Evolutionary conservation across 2,888 invertebrate genomes (phyloP).

Genomic region (Orthosia cruda): DNA sequence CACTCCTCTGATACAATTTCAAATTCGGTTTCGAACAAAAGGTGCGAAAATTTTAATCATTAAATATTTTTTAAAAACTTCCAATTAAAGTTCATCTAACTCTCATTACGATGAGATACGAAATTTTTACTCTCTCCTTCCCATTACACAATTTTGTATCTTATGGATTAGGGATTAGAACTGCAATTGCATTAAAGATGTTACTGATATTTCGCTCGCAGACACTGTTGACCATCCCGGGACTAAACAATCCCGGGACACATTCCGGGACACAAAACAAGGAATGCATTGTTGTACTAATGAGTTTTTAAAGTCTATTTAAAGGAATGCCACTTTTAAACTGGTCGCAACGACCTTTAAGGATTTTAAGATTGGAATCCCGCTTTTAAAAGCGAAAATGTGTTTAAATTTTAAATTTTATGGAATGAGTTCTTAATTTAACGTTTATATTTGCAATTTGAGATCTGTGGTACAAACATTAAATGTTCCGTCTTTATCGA

Average conservation of each 20-base stretch:
- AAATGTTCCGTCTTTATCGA: background rate
- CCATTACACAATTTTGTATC: background rate
- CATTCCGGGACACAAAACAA: slow-evolving; percentile 77
- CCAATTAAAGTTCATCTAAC: slow-evolving; percentile 43
- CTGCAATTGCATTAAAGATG: slow-evolving; percentile 1
- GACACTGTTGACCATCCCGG: slow-evolving; percentile 51
- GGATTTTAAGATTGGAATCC: slow-evolving; percentile 59
- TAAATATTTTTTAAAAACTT: slow-evolving; percentile 31
- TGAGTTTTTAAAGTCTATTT: slow-evolving; percentile 70
- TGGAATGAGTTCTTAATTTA: slow-evolving; percentile 51
- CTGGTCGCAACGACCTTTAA: slow-evolving; percentile 66
- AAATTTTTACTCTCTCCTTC: slow-evolving; percentile 6
- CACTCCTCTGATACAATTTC: background rate
- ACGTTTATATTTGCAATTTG: slow-evolving; percentile 41
- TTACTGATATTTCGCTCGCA: slow-evolving; percentile 40
- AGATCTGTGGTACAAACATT: background rate
- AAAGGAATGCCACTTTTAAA: slow-evolving; percentile 66
- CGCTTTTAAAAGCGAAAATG: slow-evolving; percentile 54
- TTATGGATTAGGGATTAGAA: background rate
- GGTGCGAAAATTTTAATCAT: slow-evolving; percentile 44
- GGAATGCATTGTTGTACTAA: slow-evolving; percentile 77
- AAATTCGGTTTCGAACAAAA: slow-evolving; percentile 22
- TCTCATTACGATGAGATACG: slow-evolving; percentile 41
- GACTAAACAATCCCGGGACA: slow-evolving; percentile 68
- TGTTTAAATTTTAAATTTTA: slow-evolving; percentile 52